A percentile compares a stretch with the other conserved stretches of the same genome.
Evolutionary conservation across 1,140 invertebrate genomes (phyloP).

Genomic region (Saccostrea glomerata): DNA sequence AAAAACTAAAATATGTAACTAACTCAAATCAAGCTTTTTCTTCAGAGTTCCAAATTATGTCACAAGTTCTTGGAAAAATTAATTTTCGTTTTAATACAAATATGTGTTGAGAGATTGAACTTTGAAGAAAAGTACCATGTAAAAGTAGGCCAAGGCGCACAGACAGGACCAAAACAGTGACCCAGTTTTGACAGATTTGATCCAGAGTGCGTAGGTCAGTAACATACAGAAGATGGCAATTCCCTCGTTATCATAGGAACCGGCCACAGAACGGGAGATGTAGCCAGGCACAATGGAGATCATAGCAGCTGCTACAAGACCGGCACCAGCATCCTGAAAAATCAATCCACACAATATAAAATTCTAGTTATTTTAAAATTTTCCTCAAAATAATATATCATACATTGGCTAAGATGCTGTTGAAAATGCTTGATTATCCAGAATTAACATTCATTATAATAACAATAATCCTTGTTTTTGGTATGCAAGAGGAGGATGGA

Average conservation of each 20-base stretch:
- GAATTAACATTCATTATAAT: too few relatives aligned
- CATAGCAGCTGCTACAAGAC: constrained; percentile 94
- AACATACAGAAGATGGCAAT: constrained; percentile 99
- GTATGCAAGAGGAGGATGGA: too few relatives aligned
- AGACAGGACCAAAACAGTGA: constrained; percentile 94
- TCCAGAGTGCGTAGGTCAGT: constrained; percentile 98
- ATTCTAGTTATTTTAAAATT: too few relatives aligned
- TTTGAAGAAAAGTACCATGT: constrained; percentile 95
- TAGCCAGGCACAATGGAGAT: constrained; percentile 98
- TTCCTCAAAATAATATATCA: neutral
- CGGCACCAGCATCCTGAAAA: constrained; percentile 91
- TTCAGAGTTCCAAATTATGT: too few relatives aligned
- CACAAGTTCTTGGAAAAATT: too few relatives aligned
- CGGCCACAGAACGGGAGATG: constrained; percentile 97
- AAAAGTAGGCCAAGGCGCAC: constrained; percentile 96
- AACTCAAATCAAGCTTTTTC: too few relatives aligned
- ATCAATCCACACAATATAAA: neutral
- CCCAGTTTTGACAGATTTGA: constrained; percentile 97
- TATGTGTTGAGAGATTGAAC: too few relatives aligned
- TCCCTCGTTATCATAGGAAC: constrained; percentile 99
- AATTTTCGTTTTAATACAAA: too few relatives aligned
- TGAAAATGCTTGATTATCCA: too few relatives aligned
- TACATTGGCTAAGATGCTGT: too few relatives aligned
- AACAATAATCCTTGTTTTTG: too few relatives aligned
- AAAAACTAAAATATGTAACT: too few relatives aligned